These are phyloP conservation scores for Tribolium freemani DNA, from an alignment of 2,888 invertebrate genomes.

Conservation along the genomic window DNA sequence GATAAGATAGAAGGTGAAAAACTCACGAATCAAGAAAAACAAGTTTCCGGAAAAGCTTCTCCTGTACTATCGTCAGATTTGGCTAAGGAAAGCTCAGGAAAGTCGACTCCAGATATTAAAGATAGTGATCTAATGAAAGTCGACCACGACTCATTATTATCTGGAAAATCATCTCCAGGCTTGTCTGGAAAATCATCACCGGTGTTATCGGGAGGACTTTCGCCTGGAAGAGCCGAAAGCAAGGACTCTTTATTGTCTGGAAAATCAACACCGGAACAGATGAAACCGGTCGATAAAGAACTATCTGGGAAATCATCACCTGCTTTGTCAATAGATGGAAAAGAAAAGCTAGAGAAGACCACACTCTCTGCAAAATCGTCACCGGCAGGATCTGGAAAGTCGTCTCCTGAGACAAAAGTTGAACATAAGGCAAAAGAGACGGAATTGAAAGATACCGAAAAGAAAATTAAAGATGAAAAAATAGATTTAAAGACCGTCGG, in stretches of 20 bases:
- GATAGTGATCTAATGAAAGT: slow-evolving; percentile 18
- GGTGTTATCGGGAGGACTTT: slow-evolving; percentile 41
- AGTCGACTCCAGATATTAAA: slow-evolving; percentile 30
- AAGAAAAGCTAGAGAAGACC: slow-evolving; percentile 9
- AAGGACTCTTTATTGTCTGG: slow-evolving; percentile 35
- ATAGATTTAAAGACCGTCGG: not conserved
- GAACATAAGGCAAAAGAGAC: not conserved
- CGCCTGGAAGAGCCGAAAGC: slow-evolving; percentile 43
- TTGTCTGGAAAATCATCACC: slow-evolving; percentile 26
- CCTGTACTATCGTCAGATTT: slow-evolving; percentile 49
- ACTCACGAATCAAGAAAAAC: not conserved
- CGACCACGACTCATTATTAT: slow-evolving; percentile 30
- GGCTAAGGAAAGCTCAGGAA: slow-evolving; percentile 36
- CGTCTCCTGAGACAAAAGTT: slow-evolving; percentile 16
- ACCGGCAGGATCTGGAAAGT: slow-evolving; percentile 28
- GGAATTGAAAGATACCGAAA: not conserved
- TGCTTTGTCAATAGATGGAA: slow-evolving; percentile 9
- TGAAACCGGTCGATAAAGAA: slow-evolving; percentile 10
- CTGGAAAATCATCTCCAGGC: slow-evolving; percentile 28
- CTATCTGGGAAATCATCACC: slow-evolving; percentile 26
- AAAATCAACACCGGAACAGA: slow-evolving; percentile 47
- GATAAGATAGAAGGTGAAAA: not conserved
- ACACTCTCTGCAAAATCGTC: slow-evolving; percentile 11
- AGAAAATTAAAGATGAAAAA: not conserved
- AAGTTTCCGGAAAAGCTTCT: slow-evolving; percentile 33